phyloP scores from a whole-genome alignment of 2,888 invertebrate species.

The Eupithecia exiguata region DNA sequence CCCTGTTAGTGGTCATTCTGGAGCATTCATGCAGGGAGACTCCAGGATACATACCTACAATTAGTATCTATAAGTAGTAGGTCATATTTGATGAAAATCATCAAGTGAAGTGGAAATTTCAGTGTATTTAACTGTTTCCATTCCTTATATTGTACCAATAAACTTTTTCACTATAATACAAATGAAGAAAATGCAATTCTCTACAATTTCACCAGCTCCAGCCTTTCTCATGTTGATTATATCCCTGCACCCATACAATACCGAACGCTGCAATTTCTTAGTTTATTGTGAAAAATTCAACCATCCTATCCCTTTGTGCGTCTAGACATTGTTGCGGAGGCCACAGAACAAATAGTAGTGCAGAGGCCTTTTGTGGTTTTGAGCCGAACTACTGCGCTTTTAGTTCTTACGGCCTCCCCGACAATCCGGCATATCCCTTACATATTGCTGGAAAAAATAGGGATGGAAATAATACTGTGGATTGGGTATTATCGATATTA shows the following conservation, averaged over 20 bases:
- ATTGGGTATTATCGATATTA: not conserved
- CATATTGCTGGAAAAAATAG: slow-evolving; percentile 48
- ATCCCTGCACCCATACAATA: slow-evolving; percentile 48
- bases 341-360: slow-evolving; percentile 43
- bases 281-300: slow-evolving; percentile 42
- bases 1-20: too few relatives aligned
- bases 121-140: too few relatives aligned
- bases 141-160: too few relatives aligned
- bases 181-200: not conserved
- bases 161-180: too few relatives aligned
- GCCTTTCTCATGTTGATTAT: slow-evolving; percentile 21
- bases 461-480: slow-evolving; percentile 33
- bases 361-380: slow-evolving; percentile 73
- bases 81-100: too few relatives aligned
- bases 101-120: too few relatives aligned
- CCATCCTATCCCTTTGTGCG: slow-evolving; percentile 52
- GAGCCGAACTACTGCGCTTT: slow-evolving; percentile 69
- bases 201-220: not conserved
- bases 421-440: slow-evolving; percentile 39
- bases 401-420: slow-evolving; percentile 71
- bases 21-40: too few relatives aligned
- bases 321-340: slow-evolving; percentile 63
- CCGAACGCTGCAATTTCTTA: slow-evolving; percentile 45
- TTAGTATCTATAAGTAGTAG: too few relatives aligned
- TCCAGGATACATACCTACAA: too few relatives aligned